These are phyloP conservation scores for Epirrhoe alternata DNA, from an alignment of 2,888 invertebrate species.

Conservation along the genomic window DNA sequence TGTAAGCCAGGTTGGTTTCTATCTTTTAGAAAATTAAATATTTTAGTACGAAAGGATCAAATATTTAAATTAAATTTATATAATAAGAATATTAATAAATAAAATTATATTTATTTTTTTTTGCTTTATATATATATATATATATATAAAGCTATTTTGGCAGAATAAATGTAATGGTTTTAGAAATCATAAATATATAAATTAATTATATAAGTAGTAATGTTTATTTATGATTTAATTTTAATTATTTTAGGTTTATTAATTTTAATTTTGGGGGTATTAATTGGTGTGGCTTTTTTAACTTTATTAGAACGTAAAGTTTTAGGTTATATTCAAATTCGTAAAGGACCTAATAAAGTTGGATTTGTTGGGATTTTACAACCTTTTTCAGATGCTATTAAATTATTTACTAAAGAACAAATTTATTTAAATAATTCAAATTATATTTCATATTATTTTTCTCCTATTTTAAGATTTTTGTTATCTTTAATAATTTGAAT, in stretches of 20 bases:
- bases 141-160: constrained; percentile 80
- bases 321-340: constrained; percentile 89
- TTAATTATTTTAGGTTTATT: constrained; percentile 71
- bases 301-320: constrained; percentile 90
- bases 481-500: constrained; percentile 85
- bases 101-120: constrained; percentile 16
- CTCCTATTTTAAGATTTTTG: constrained; percentile 85
- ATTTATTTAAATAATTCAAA: constrained; percentile 84
- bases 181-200: constrained; percentile 87
- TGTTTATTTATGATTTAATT: constrained; percentile 75
- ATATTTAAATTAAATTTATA: constrained; percentile 84
- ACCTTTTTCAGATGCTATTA: constrained; percentile 90
- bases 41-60: constrained; percentile 93
- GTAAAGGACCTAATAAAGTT: constrained; percentile 90
- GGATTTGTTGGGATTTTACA: constrained; percentile 87
- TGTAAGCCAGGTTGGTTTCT: constrained; percentile 94
- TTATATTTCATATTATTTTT: constrained; percentile 86
- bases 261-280: constrained; percentile 85
- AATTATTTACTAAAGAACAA: constrained; percentile 88
- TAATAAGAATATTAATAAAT: constrained; percentile 64
- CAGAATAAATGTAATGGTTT: constrained; percentile 89
- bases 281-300: constrained; percentile 89
- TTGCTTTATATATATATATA: constrained; percentile 32
- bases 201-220: constrained; percentile 82
- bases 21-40: constrained; percentile 86